Percentiles rank a stretch among this genome's conserved stretches.
phyloP scores from a whole-genome alignment of 2,888 invertebrate genomes.

The Chrysodeixis includens region DNA sequence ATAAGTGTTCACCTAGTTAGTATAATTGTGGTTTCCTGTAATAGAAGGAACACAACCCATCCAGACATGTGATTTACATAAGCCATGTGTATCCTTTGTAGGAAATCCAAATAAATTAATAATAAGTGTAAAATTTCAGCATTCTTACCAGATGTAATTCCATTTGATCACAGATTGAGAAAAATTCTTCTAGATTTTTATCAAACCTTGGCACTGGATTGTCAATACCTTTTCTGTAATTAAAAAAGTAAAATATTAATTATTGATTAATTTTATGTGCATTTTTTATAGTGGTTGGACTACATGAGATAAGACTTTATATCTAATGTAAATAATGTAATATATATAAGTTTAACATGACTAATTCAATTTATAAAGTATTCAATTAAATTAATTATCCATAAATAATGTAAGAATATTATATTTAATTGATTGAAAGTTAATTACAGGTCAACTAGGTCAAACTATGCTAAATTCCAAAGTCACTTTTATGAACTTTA shows the following conservation, averaged over 20 bases:
- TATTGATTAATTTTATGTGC: too few relatives aligned
- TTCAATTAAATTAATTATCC: not conserved
- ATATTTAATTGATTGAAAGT: not conserved
- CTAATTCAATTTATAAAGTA: not conserved
- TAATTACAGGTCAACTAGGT: not conserved
- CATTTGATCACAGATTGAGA: slow-evolving; percentile 98
- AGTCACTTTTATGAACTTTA: not conserved
- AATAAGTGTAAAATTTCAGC: not conserved
- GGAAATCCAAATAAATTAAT: too few relatives aligned
- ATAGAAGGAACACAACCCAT: too few relatives aligned
- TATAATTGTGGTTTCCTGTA: too few relatives aligned
- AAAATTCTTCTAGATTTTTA: slow-evolving; percentile 97
- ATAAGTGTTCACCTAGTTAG: too few relatives aligned
- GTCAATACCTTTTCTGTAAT: slow-evolving; percentile 93
- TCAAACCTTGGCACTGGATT: slow-evolving; percentile 94
- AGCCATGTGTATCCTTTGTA: too few relatives aligned
- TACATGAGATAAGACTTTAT: too few relatives aligned
- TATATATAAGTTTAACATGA: too few relatives aligned
- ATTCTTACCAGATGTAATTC: slow-evolving; percentile 95
- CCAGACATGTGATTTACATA: too few relatives aligned
- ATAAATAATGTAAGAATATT: too few relatives aligned
- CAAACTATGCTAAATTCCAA: not conserved
- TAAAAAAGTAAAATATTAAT: not conserved
- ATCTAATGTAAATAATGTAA: too few relatives aligned
- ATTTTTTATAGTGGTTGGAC: too few relatives aligned